These are phyloP conservation scores for Bicyclus anynana DNA, from an alignment of 1,140 invertebrate genomes.

Conservation along the genomic window DNA sequence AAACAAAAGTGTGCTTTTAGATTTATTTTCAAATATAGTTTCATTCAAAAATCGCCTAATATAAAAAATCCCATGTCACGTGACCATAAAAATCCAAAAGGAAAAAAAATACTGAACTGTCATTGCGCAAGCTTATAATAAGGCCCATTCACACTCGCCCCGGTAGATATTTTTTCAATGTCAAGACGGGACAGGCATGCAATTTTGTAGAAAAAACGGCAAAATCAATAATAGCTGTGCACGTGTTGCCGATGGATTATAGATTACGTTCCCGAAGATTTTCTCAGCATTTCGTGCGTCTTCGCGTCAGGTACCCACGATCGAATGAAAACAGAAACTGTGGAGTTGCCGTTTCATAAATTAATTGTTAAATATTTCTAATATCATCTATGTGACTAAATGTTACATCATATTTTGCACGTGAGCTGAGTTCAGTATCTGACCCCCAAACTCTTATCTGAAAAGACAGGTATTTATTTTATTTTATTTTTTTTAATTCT, in stretches of 20 bases:
- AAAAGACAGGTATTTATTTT: too few relatives aligned
- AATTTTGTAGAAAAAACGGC: constrained; percentile 73
- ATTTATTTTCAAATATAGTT: too few relatives aligned
- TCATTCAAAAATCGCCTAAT: background rate
- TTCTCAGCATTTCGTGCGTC: constrained; percentile 60
- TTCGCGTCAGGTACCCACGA: constrained; percentile 53
- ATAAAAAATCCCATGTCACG: constrained; percentile 26
- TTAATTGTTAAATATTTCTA: too few relatives aligned
- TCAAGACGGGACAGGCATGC: constrained; percentile 59
- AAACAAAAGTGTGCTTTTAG: too few relatives aligned
- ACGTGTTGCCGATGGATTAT: constrained; percentile 74
- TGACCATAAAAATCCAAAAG: constrained; percentile 26
- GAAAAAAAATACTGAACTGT: constrained; percentile 60
- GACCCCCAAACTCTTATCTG: too few relatives aligned
- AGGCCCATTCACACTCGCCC: constrained; percentile 64
- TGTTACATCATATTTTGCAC: too few relatives aligned
- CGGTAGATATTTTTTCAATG: constrained; percentile 64
- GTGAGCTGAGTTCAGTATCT: too few relatives aligned
- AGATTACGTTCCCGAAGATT: constrained; percentile 71
- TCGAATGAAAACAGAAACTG: constrained; percentile 18
- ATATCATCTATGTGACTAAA: too few relatives aligned
- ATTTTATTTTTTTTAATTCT: too few relatives aligned
- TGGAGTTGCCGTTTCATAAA: constrained; percentile 23
- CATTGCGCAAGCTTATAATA: constrained; percentile 74
- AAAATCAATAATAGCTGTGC: constrained; percentile 75